Percentiles rank a stretch among this genome's conserved stretches.
Conservation (phyloP, 2,113 vertebrate genomes). For the Bettongia penicillata region DNA sequence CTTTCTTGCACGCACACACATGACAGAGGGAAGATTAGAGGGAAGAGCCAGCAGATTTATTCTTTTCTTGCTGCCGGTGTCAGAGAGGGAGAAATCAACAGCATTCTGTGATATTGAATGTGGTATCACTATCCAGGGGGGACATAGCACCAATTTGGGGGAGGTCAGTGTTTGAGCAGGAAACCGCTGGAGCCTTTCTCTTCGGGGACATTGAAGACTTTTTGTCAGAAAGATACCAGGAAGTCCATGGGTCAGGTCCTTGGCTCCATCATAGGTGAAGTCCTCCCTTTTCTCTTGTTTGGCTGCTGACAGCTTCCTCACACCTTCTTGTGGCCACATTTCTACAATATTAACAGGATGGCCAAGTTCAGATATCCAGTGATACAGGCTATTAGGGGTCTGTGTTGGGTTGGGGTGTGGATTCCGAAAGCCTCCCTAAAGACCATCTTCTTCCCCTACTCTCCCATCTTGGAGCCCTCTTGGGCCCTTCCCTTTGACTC, state of each 20-base stretch:
- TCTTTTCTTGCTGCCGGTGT: slow-evolving; percentile 10
- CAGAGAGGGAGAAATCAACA: background rate
- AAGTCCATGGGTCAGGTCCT: no score
- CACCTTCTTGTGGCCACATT: no score
- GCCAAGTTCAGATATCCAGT: no score
- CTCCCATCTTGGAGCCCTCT: no score
- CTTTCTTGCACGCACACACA: background rate
- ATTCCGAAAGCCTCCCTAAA: no score
- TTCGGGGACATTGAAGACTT: background rate
- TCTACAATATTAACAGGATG: no score
- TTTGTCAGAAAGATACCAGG: background rate
- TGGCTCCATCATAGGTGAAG: background rate
- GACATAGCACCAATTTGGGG: background rate
- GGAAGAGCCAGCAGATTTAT: slow-evolving; percentile 68
- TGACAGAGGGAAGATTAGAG: slow-evolving; percentile 69
- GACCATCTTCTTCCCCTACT: no score
- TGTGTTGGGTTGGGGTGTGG: no score
- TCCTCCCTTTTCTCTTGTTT: no score
- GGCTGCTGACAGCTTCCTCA: background rate
- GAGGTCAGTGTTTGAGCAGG: background rate
- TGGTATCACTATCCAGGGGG: background rate
- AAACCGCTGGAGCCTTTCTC: background rate
- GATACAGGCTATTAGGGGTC: background rate
- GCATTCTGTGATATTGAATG: slow-evolving; percentile 47
- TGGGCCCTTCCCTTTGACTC: no score